Evolutionary conservation across 2,113 vertebrate genomes (phyloP), one percentile per base, ranked within the genome.

Genomic region (Polypterus senegalus): DNA sequence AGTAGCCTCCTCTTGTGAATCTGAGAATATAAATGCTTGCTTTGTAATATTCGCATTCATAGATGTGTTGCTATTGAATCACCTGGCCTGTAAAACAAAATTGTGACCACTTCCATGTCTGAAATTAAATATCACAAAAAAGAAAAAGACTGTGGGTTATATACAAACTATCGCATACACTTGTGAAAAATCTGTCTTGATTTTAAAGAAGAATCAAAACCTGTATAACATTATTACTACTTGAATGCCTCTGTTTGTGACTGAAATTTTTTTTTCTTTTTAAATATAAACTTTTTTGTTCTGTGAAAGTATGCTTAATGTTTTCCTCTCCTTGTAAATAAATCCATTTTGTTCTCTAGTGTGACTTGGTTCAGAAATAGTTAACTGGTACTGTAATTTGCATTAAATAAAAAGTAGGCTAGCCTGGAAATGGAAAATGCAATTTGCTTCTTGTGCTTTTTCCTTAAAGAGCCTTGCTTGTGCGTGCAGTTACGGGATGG

Each of bases 331-430:
- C 85, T 84, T 92, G 82, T 98, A 94, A 82, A 85, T 96, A 97
- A 91, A 87, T 91, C 93, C 75, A 74, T 90, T 91, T 93, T 77
- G 91, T 93, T 97, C 89, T 93, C 72, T 67, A 68, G 87, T 91
- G 89, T 91, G 88, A 92, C 86, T 88, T 84, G 79, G 85, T 90
- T 96, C 92, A 82, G 89, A 94, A 92, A 94, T 94, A 97, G 94
- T 96, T 96, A 93, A 91, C 93, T 93, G 95, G 92, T 96, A 95
- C 93, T 97, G 93, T 98, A 96, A 94, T 97, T 98, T 97, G 93
- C 94, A 97, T 97, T 97, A 96, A 98, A 98, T 98, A 98, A 97
- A 97, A 92, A 90, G 91, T 98, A 97, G 96, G 92, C 92, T 97
- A 98, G 94, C 91, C 90, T 98, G 92, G 91, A 96, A 92, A 93